Evolutionary conservation across 2,113 vertebrate genomes (phyloP), one percentile per base, ranked within the genome.

Genomic region (Takifugu flavidus): DNA sequence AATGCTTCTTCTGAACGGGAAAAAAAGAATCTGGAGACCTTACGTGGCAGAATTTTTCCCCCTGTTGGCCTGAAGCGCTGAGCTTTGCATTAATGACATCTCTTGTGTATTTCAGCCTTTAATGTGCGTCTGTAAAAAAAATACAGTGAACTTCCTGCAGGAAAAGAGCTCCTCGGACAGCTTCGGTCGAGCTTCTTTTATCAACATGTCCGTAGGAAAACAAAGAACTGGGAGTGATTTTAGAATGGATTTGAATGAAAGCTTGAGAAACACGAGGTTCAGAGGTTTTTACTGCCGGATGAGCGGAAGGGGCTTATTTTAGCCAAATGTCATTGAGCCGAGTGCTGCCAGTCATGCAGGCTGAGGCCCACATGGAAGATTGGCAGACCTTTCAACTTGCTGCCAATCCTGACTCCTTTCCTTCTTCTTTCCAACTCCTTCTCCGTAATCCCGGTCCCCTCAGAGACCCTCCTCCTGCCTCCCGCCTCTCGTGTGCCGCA

Each of bases 381-480:
- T 56, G 61, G 61, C 59, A 60, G 27, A 44, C 13, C 47, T 56
- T 60, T 53, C 54, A 57, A 20, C 52, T 44, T 56, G 31, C 59
- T 67, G 44, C 64, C 63, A 70, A 44, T 61, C 50, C 53, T 49
- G 52, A 60, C 34, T 60, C 50, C 57, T 59, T 53, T 45, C 13
- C 31, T 69, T 28, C 49, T 29, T 53, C 49, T 49, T 59, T 49
- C 50, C 25, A 45, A n/a, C 54, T 52, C 25, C 56, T 53, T 67
- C 62, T 49, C 49, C 46, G 39, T 50, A 10, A 43, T 51, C 20
- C 56, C 20, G 49, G 2, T 59, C 70, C 47, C 60, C 78, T 70
- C 55, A 59, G 58, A 85, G 82, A 87, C 75, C 70, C 68, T 60
- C 49, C 64, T 61, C 75, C 70, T 26, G 66, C 62, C 67, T 79